Base-by-base conservation (phyloP, 2,888 invertebrate species). In the Oscheius onirici region DNA sequence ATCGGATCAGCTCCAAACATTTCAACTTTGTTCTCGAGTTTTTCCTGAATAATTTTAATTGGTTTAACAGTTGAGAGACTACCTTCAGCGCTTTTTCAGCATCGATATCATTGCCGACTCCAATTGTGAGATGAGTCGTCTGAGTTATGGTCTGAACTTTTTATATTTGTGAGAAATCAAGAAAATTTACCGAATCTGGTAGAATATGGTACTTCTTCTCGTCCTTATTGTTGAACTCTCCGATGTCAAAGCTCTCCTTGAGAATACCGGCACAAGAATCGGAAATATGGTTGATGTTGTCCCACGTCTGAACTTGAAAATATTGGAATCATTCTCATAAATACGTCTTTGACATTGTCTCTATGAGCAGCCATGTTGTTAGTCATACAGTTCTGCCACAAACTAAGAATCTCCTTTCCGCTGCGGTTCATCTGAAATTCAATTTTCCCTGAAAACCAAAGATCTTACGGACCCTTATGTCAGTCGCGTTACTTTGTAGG, bases 1-100 rank as follows among this genome's bases (percentile, higher is more conserved):
- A 68, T 68, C 17, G 68, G 68, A 41, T 68, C 68, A 2, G 68
- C 68, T 17, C 68, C 68, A 46, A 46, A 68, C 43, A 76, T 72
- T 40, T 66, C 54, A 15, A 40, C 46, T n/a, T 63, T 17, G 49
- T 49, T 8, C 17, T 15, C 49, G 17, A 17, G 49, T 17, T 49
- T 8, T 22, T 17, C 49, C 17, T 46, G 46, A 46, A 49, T n/a
- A n/a, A n/a, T n/a, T n/a, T n/a, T n/a, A n/a, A n/a, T n/a, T n/a
- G n/a, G n/a, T n/a, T n/a, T n/a, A n/a, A n/a, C n/a, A n/a, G n/a
- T n/a, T n/a, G n/a, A 41, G 11, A 44, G 11, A 17, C 17, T 49
- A 49, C 49, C 49, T 49, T 49, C 17, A 49, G 49, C 15, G 17
- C 20, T 17, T 15, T 49, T 2, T 49, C 49, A 17, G 49, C 49